A percentile compares a stretch with the other conserved stretches of the same genome.
Conservation (phyloP, 2,888 invertebrate species). For the Drosophila subquinaria region DNA sequence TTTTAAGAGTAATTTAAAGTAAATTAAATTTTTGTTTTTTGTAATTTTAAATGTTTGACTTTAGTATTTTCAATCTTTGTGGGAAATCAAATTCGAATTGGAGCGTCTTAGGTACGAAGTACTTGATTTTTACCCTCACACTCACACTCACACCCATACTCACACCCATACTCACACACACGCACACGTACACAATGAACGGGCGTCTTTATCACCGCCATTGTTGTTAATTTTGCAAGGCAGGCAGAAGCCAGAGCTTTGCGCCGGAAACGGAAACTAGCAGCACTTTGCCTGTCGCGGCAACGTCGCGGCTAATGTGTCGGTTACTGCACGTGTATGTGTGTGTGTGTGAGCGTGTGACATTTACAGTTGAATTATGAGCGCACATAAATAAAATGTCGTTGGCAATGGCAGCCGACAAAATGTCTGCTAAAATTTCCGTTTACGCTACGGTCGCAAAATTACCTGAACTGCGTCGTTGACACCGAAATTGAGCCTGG, state of each 20-base stretch:
- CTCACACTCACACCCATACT: slow-evolving; percentile 18
- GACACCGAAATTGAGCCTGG: slow-evolving; percentile 69
- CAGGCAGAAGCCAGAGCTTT: slow-evolving; percentile 62
- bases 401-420: slow-evolving; percentile 65
- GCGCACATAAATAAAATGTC: slow-evolving; percentile 79
- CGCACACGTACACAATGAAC: slow-evolving; percentile 44
- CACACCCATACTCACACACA: not conserved
- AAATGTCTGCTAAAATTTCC: slow-evolving; percentile 75
- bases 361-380: slow-evolving; percentile 80
- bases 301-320: slow-evolving; percentile 60
- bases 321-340: slow-evolving; percentile 28
- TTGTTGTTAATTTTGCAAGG: slow-evolving; percentile 80
- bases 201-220: slow-evolving; percentile 78
- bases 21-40: too few species aligned
- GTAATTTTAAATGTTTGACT: too few species aligned
- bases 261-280: slow-evolving; percentile 78
- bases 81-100: too few species aligned
- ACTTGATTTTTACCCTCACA: slow-evolving; percentile 15
- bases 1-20: too few species aligned
- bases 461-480: slow-evolving; percentile 77
- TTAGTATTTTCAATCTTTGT: too few species aligned
- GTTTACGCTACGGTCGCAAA: slow-evolving; percentile 49
- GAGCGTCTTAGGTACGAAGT: too few species aligned
- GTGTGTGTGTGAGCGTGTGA: slow-evolving; percentile 19
- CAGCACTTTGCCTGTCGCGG: slow-evolving; percentile 71